Percentiles rank a stretch among this genome's conserved stretches.
phyloP scores from a whole-genome alignment of 1,140 invertebrate species.

The Agrilus planipennis region DNA sequence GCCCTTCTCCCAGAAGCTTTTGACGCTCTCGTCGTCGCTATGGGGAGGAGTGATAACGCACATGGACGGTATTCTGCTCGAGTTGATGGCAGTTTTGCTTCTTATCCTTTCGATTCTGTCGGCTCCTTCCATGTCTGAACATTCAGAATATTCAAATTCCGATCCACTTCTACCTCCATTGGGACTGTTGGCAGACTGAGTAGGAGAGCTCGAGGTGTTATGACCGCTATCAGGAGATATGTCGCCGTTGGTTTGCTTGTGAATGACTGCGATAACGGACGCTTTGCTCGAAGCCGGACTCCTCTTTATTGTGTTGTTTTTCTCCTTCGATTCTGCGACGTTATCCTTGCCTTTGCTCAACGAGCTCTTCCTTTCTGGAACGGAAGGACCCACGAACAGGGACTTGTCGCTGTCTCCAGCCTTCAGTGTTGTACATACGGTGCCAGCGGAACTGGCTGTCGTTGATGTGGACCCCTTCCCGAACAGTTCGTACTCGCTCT shows the following conservation, averaged over 20 bases:
- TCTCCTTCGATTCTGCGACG: constrained; percentile 38
- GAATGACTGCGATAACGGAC: constrained; percentile 42
- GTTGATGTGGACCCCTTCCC: constrained; percentile 80
- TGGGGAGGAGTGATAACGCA: constrained; percentile 81
- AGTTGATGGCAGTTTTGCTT: constrained; percentile 75
- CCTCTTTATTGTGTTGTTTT: constrained; percentile 44
- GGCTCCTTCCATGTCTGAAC: constrained; percentile 70
- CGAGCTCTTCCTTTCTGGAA: constrained; percentile 65
- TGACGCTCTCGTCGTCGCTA: constrained; percentile 67
- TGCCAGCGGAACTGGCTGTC: constrained; percentile 79
- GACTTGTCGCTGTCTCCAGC: constrained; percentile 44
- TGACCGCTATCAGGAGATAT: constrained; percentile 67
- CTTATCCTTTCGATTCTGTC: constrained; percentile 74
- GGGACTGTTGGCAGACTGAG: constrained; percentile 56
- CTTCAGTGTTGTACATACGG: constrained; percentile 70
- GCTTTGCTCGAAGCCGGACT: constrained; percentile 38
- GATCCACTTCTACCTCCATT: constrained; percentile 56
- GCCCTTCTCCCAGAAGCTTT: constrained; percentile 10
- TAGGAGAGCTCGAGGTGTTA: constrained; percentile 68
- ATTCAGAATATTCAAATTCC: constrained; percentile 65
- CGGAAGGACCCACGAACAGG: constrained; percentile 47
- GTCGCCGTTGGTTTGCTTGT: constrained; percentile 49
- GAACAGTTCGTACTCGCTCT: constrained; percentile 81
- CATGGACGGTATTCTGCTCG: constrained; percentile 80
- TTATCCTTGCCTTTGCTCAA: constrained; percentile 35